These are phyloP conservation scores for Polyploca ridens DNA, from an alignment of 2,888 invertebrate species.

Conservation along the genomic window DNA sequence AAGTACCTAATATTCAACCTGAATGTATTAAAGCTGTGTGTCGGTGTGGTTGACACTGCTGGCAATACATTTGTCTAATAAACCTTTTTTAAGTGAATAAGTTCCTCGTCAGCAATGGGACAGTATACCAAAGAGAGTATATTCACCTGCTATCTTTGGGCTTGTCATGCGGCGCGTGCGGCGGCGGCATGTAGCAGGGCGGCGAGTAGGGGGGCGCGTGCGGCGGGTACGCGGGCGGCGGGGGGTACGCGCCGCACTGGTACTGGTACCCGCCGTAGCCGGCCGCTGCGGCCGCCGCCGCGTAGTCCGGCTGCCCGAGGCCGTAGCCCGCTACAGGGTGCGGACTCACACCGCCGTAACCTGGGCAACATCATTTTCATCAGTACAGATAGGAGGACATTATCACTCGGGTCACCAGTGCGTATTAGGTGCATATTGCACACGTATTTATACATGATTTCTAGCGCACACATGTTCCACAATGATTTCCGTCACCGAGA, in stretches of 20 bases:
- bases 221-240: constrained; percentile 84
- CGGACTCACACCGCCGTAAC: constrained; percentile 93
- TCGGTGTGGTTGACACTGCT: no score
- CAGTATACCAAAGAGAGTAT: constrained; percentile 24
- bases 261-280: constrained; percentile 85
- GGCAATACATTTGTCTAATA: no score
- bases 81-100: background rate
- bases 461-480: no score
- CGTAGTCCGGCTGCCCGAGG: constrained; percentile 92
- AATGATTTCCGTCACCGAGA: no score
- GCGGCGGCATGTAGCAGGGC: constrained; percentile 95
- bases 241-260: constrained; percentile 86
- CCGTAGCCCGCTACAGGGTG: constrained; percentile 91
- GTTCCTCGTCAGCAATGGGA: background rate
- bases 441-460: no score
- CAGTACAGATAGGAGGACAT: background rate
- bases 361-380: constrained; percentile 64
- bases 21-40: no score
- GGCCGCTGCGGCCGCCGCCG: constrained; percentile 89
- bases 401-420: no score
- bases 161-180: constrained; percentile 92
- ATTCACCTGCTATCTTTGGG: constrained; percentile 90
- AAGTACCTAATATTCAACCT: no score
- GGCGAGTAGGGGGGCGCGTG: constrained; percentile 91
- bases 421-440: no score